Conservation (phyloP, 2,888 invertebrate genomes). For the Agrochola macilenta region DNA sequence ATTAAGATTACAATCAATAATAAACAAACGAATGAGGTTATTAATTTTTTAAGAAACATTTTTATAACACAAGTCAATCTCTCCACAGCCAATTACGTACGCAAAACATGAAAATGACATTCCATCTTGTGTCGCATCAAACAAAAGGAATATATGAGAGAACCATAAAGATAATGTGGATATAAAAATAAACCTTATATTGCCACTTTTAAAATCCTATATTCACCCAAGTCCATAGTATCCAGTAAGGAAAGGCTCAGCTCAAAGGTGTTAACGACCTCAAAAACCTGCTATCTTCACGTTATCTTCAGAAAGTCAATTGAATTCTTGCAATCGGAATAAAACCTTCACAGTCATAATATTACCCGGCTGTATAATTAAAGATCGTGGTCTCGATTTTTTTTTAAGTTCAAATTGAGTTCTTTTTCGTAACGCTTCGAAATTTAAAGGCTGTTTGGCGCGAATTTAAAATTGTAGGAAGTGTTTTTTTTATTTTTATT, state of each 20-base stretch:
- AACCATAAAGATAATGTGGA: neutral
- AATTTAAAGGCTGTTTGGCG: conserved; percentile 32
- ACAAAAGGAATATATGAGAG: neutral
- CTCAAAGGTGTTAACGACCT: conserved; percentile 64
- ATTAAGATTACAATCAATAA: conserved; percentile 24
- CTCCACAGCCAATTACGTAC: neutral
- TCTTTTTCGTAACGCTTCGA: conserved; percentile 33
- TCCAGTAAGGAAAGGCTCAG: conserved; percentile 51
- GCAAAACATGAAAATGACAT: conserved; percentile 12
- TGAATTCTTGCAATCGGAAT: conserved; percentile 66
- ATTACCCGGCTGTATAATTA: conserved; percentile 58
- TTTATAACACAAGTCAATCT: neutral
- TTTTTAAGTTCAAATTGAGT: conserved; percentile 25
- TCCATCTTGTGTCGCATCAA: neutral
- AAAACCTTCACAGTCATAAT: conserved; percentile 56
- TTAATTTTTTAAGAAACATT: neutral
- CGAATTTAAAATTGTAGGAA: conserved; percentile 35
- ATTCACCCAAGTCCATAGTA: conserved; percentile 35
- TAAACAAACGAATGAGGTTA: conserved; percentile 14
- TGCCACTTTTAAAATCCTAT: conserved; percentile 37
- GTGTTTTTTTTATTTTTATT: conserved; percentile 4
- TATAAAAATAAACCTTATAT: conserved; percentile 36
- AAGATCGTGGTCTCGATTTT: conserved; percentile 33
- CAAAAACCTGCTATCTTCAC: conserved; percentile 67
- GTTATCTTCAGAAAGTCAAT: conserved; percentile 68